These are phyloP conservation scores for Zingel zingel DNA, from an alignment of 2,113 vertebrate genomes.

Conservation along the genomic window DNA sequence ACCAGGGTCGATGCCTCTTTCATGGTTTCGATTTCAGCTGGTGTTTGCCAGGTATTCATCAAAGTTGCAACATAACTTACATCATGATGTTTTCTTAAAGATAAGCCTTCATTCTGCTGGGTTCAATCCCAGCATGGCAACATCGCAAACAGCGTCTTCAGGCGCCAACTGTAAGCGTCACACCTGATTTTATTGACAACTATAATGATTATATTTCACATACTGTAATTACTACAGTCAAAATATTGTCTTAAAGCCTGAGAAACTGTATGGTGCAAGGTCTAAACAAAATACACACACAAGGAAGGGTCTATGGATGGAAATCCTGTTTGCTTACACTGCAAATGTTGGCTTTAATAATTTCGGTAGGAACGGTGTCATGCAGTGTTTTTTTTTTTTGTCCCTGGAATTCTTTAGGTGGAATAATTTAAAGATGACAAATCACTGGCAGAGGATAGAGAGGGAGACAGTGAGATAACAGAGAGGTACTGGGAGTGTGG, in stretches of 20 bases:
- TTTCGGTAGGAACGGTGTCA: constrained; percentile 58
- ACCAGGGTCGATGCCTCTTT: constrained; percentile 29
- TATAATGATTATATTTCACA: constrained; percentile 68
- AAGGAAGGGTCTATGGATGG: constrained; percentile 69
- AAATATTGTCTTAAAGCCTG: constrained; percentile 76
- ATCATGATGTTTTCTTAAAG: constrained; percentile 53
- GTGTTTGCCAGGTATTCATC: constrained; percentile 52
- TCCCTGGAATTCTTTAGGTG: constrained; percentile 37
- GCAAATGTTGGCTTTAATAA: constrained; percentile 80
- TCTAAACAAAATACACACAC: constrained; percentile 70
- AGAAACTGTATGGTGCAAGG: constrained; percentile 58
- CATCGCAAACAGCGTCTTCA: constrained; percentile 6
- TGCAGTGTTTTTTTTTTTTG: constrained; percentile 40
- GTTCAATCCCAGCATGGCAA: constrained; percentile 37
- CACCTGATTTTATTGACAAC: constrained; percentile 67
- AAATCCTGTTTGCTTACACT: constrained; percentile 70
- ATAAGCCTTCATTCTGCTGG: constrained; percentile 42
- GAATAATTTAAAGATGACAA: constrained; percentile 61
- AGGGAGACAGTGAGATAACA: constrained; percentile 52
- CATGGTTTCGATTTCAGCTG: constrained; percentile 47
- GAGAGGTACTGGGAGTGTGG: constrained; percentile 44
- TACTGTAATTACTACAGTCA: constrained; percentile 68
- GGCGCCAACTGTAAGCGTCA: constrained; percentile 44
- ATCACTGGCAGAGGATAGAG: constrained; percentile 35
- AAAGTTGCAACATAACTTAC: constrained; percentile 42